Percentiles rank a stretch among this genome's conserved stretches.
Conservation (phyloP, 1,140 invertebrate genomes). For the Varroa destructor region DNA sequence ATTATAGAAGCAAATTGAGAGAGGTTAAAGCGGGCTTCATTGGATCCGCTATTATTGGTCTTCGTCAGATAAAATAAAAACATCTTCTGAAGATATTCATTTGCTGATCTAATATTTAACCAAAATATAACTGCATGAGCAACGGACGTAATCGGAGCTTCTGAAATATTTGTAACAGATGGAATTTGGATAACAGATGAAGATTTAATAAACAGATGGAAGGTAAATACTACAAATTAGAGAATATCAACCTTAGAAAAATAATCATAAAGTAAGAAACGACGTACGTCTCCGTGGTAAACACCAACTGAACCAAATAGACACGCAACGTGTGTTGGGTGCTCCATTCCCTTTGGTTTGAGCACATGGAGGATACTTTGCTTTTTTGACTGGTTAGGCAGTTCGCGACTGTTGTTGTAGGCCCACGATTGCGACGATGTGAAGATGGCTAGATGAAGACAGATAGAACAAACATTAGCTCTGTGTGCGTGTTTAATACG, state of each 20-base stretch:
- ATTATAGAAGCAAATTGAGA: not conserved
- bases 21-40: not conserved
- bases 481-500: no score
- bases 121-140: no score
- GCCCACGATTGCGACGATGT: constrained; percentile 7
- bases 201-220: not conserved
- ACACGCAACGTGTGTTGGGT: constrained; percentile 20
- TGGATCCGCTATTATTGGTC: not conserved
- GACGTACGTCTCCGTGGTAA: constrained; percentile 30
- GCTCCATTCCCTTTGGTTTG: not conserved
- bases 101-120: no score
- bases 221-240: not conserved
- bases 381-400: not conserved
- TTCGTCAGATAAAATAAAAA: no score
- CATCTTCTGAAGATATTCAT: no score
- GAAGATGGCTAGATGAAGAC: not conserved
- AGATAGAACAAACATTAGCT: not conserved
- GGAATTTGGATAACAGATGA: not conserved
- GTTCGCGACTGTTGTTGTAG: constrained; percentile 14
- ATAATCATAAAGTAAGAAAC: not conserved
- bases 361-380: not conserved
- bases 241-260: not conserved
- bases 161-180: not conserved
- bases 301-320: constrained; percentile 29
- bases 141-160: no score